These are phyloP conservation scores for Chouioia cunea DNA, from an alignment of 2,888 invertebrate species.

Conservation along the genomic window DNA sequence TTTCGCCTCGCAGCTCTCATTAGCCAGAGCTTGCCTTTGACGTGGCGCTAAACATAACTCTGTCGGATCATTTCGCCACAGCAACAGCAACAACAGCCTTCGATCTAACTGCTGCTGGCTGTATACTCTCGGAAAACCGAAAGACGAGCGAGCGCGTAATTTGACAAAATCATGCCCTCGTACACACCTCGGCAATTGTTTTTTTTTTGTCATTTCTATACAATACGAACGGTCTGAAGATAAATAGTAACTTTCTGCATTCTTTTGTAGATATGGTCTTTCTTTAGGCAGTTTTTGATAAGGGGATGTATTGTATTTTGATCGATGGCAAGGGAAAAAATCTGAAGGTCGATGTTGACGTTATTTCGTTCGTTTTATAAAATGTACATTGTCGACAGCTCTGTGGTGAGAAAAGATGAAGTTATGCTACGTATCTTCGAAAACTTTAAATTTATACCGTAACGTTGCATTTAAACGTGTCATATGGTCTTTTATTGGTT, in stretches of 20 bases:
- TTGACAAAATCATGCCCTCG: conserved; percentile 14
- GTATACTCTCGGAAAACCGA: neutral
- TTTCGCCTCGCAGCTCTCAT: conserved; percentile 56
- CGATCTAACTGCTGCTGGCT: neutral
- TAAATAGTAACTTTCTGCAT: too few species aligned
- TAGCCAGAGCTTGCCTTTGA: conserved; percentile 60
- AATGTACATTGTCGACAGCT: too few species aligned
- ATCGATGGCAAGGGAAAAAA: too few species aligned
- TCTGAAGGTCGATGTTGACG: too few species aligned
- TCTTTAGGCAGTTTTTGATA: too few species aligned
- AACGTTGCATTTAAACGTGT: too few species aligned
- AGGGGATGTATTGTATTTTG: too few species aligned
- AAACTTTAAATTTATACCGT: too few species aligned
- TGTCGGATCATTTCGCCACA: conserved; percentile 23
- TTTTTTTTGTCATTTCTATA: neutral
- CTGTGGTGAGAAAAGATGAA: neutral
- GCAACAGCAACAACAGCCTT: conserved; percentile 7
- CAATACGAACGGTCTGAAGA: too few species aligned
- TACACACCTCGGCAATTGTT: conserved; percentile 13
- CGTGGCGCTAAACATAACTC: conserved; percentile 58
- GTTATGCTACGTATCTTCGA: neutral
- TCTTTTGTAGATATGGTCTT: neutral
- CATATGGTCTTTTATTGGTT: too few species aligned
- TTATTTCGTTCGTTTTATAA: too few species aligned
- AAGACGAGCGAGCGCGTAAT: conserved; percentile 12